A percentile compares a stretch with the other conserved stretches of the same genome.
These are phyloP conservation scores for Napeogenes sylphis DNA, from an alignment of 2,888 invertebrate species.

Conservation along the genomic window DNA sequence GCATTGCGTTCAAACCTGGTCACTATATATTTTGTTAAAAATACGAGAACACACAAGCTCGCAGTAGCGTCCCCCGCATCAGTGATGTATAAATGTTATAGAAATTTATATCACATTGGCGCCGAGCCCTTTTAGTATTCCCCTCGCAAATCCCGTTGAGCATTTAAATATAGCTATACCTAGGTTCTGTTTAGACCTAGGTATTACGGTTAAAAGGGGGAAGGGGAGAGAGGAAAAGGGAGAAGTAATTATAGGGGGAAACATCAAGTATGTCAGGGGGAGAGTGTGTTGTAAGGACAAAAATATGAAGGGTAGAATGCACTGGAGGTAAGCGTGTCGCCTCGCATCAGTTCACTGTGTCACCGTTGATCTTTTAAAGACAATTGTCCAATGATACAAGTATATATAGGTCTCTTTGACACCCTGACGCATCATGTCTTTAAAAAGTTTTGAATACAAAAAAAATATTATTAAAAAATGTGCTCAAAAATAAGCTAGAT, in stretches of 20 bases:
- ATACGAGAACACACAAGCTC: slow-evolving; percentile 48
- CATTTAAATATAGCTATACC: slow-evolving; percentile 58
- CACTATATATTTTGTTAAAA: slow-evolving; percentile 45
- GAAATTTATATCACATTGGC: slow-evolving; percentile 57
- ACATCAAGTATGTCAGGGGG: slow-evolving; percentile 75
- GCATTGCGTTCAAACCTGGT: slow-evolving; percentile 25
- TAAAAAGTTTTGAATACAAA: slow-evolving; percentile 8
- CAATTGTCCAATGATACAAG: slow-evolving; percentile 35
- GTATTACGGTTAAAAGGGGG: slow-evolving; percentile 50
- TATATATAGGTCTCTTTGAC: slow-evolving; percentile 14
- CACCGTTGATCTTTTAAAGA: slow-evolving; percentile 70
- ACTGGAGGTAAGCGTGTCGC: slow-evolving; percentile 72
- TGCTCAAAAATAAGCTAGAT: neutral
- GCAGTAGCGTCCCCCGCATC: slow-evolving; percentile 40
- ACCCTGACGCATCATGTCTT: neutral
- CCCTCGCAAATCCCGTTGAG: slow-evolving; percentile 67
- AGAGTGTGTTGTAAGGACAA: slow-evolving; percentile 72
- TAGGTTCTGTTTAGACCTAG: slow-evolving; percentile 59
- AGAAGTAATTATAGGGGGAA: slow-evolving; percentile 70
- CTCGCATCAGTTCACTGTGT: slow-evolving; percentile 74
- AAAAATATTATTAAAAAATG: too few relatives aligned
- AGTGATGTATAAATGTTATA: slow-evolving; percentile 47
- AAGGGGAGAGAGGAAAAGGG: slow-evolving; percentile 44
- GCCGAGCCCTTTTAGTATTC: slow-evolving; percentile 67
- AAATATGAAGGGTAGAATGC: slow-evolving; percentile 65